Conservation (phyloP, 2,797 vertebrate species). For the Spondyliosoma cantharus region DNA sequence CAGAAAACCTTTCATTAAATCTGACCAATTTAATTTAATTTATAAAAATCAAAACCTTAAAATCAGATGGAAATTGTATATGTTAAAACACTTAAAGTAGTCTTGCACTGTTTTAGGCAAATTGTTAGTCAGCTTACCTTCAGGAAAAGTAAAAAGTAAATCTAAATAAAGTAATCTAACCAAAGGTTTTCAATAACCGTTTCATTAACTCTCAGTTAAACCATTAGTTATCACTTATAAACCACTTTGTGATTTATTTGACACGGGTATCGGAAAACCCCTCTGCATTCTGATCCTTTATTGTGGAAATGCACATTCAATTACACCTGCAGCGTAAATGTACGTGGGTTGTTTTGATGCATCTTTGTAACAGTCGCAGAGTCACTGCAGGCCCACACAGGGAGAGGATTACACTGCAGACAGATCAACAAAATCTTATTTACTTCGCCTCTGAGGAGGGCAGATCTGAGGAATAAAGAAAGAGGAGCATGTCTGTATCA, state of each 20-base stretch:
- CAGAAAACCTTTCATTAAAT: too few relatives aligned
- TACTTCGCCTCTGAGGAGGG: slow-evolving; percentile 40
- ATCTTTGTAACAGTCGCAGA: slow-evolving; percentile 13
- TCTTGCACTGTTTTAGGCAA: too few relatives aligned
- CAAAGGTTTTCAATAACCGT: neutral
- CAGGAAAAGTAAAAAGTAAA: too few relatives aligned
- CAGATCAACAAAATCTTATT: slow-evolving; percentile 50
- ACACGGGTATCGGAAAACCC: neutral
- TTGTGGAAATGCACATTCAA: neutral
- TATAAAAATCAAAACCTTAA: too few relatives aligned
- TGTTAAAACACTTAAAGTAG: too few relatives aligned
- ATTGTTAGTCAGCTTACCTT: too few relatives aligned
- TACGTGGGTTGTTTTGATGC: slow-evolving; percentile 6
- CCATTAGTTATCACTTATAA: neutral
- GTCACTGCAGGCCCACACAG: slow-evolving; percentile 35
- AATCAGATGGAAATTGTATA: too few relatives aligned
- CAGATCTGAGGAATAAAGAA: slow-evolving; percentile 59
- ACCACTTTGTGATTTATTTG: neutral
- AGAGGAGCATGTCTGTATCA: slow-evolving; percentile 35
- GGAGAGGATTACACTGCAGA: slow-evolving; percentile 19
- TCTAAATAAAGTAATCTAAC: too few relatives aligned
- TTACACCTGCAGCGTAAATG: neutral
- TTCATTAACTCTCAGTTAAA: neutral
- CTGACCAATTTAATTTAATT: too few relatives aligned
- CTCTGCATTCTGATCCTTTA: neutral